phyloP scores from a whole-genome alignment of 1,140 invertebrate species.

The Drosophila carrolli region DNA sequence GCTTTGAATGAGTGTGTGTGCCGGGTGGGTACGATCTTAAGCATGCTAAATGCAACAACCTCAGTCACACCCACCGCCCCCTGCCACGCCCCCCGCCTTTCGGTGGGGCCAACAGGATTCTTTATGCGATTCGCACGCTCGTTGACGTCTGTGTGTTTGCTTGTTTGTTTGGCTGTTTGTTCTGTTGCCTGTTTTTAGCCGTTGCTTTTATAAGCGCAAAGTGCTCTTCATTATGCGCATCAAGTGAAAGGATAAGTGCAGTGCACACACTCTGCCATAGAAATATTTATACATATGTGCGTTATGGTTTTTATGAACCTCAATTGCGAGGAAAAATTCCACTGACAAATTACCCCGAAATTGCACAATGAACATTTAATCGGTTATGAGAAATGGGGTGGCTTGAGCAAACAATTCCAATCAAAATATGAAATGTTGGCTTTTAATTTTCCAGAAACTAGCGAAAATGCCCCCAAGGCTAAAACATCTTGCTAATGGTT shows the following conservation, averaged over 20 bases:
- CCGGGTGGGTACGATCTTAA: constrained; percentile 49
- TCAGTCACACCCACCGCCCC: constrained; percentile 1
- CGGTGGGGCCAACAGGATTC: constrained; percentile 20
- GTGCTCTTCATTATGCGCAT: constrained; percentile 84
- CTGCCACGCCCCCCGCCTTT: not conserved
- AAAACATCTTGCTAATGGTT: constrained; percentile 5
- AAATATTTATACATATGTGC: constrained; percentile 29
- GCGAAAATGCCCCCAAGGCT: not conserved
- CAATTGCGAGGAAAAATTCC: constrained; percentile 49
- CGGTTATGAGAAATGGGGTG: not conserved
- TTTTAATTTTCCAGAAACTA: constrained; percentile 10
- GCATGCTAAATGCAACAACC: constrained; percentile 62
- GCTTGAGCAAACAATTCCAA: constrained; percentile 1
- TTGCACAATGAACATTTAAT: constrained; percentile 9
- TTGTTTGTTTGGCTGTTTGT: constrained; percentile 49
- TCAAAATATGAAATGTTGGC: constrained; percentile 19
- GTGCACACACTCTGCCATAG: constrained; percentile 34
- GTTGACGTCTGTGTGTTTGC: constrained; percentile 58
- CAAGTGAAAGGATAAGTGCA: constrained; percentile 75
- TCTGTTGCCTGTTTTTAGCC: constrained; percentile 73
- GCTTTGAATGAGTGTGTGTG: constrained; percentile 11
- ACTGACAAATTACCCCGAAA: constrained; percentile 62
- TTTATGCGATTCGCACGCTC: constrained; percentile 46
- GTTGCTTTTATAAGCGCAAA: constrained; percentile 82
- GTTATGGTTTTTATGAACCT: constrained; percentile 57